phyloP scores from a whole-genome alignment of 2,888 invertebrate species.

The Steinernema hermaphroditum region DNA sequence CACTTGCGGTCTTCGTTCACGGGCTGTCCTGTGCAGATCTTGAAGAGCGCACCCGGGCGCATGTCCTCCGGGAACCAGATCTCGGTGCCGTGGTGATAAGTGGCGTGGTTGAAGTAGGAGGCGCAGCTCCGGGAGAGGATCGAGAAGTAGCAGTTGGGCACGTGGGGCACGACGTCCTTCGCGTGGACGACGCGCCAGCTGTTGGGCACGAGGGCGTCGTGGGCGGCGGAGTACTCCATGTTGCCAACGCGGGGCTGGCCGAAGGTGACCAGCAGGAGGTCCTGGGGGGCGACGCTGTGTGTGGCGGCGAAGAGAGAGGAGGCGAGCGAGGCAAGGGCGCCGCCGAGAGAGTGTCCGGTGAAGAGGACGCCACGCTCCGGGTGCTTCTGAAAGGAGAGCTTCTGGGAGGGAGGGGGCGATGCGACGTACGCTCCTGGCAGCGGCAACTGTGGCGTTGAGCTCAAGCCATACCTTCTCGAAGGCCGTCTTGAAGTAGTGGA shows the following conservation, averaged over 20 bases:
- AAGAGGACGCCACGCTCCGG: constrained; percentile 51
- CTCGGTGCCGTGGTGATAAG: constrained; percentile 64
- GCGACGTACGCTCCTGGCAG: background rate
- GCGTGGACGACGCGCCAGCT: constrained; percentile 56
- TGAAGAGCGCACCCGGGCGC: constrained; percentile 44
- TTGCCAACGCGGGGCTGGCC: constrained; percentile 65
- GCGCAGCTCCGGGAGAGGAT: constrained; percentile 39
- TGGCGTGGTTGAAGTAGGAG: constrained; percentile 58
- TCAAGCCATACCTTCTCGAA: constrained; percentile 53
- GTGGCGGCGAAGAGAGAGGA: constrained; percentile 52
- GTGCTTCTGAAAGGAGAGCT: constrained; percentile 40
- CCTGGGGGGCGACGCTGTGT: constrained; percentile 30
- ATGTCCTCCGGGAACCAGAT: constrained; percentile 61
- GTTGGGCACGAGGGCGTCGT: constrained; percentile 53
- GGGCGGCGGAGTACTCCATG: constrained; percentile 53
- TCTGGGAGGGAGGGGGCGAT: too few species aligned
- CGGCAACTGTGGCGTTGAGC: background rate
- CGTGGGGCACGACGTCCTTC: constrained; percentile 59
- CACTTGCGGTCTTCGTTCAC: constrained; percentile 59
- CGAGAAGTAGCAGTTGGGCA: constrained; percentile 55
- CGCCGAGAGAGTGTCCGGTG: constrained; percentile 62
- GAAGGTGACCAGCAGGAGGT: constrained; percentile 54
- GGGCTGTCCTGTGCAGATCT: constrained; percentile 54
- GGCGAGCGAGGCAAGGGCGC: constrained; percentile 60
- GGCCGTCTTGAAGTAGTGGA: constrained; percentile 57